These are phyloP conservation scores for Pantelozetes paolii DNA, from an alignment of 2,888 invertebrate species.

Conservation along the genomic window DNA sequence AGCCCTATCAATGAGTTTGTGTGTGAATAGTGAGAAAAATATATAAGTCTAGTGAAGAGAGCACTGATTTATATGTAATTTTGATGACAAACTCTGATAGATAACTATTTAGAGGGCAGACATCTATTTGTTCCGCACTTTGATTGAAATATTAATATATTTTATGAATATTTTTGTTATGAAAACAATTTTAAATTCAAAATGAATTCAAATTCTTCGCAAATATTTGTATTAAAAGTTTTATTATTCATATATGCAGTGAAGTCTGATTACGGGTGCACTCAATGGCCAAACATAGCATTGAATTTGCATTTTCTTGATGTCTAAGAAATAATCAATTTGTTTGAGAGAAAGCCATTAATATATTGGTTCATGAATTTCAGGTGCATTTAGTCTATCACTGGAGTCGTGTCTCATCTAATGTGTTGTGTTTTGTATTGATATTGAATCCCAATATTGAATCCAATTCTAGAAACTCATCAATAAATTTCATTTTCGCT, in stretches of 20 bases:
- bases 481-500: conserved; percentile 30
- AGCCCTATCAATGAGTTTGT: conserved; percentile 20
- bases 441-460: conserved; percentile 12
- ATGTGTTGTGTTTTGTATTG: background rate
- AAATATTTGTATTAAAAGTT: background rate
- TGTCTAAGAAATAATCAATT: background rate
- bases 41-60: background rate
- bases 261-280: conserved; percentile 32
- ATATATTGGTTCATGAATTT: too few relatives aligned
- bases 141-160: background rate
- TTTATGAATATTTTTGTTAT: background rate
- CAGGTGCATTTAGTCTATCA: conserved; percentile 9
- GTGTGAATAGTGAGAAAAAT: background rate
- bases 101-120: background rate
- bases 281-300: background rate
- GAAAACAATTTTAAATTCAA: conserved; percentile 15
- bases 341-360: background rate
- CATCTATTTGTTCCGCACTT: background rate
- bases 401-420: background rate
- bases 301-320: conserved; percentile 23
- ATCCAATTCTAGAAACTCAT: conserved; percentile 33
- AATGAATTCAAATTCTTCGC: background rate
- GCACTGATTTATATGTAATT: background rate
- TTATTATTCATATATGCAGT: conserved; percentile 14
- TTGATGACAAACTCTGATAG: background rate